Conservation (phyloP, 2,113 vertebrate genomes). For the Macrotis lagotis region DNA sequence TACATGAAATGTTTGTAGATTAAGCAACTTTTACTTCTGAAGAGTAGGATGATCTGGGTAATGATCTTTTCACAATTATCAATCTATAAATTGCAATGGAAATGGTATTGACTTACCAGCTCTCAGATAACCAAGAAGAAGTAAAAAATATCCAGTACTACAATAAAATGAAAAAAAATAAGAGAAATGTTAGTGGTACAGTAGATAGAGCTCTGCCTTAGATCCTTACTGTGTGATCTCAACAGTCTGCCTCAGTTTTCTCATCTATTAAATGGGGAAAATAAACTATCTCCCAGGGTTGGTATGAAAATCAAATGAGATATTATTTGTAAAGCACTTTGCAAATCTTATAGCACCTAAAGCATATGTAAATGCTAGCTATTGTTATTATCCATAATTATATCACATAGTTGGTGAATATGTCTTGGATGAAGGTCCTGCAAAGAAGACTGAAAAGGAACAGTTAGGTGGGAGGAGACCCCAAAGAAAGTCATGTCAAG, state of each 20-base stretch:
- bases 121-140: conserved; percentile 66
- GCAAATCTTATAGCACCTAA: neutral
- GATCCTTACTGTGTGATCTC: neutral
- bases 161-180: conserved; percentile 36
- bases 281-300: neutral
- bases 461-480: neutral
- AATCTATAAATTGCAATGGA: neutral
- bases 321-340: neutral
- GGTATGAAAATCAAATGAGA: neutral
- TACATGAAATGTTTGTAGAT: neutral
- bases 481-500: neutral
- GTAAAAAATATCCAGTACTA: conserved; percentile 70
- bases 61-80: neutral
- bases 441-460: neutral
- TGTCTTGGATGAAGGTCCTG: neutral
- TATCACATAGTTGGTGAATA: neutral
- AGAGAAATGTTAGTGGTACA: neutral
- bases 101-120: conserved; percentile 77
- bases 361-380: neutral
- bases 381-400: neutral
- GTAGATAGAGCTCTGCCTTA: neutral
- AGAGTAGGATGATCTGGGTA: neutral
- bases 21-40: neutral
- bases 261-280: neutral
- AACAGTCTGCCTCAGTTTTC: neutral